phyloP scores from a whole-genome alignment of 2,113 vertebrate genomes.

The Plestiodon gilberti region DNA sequence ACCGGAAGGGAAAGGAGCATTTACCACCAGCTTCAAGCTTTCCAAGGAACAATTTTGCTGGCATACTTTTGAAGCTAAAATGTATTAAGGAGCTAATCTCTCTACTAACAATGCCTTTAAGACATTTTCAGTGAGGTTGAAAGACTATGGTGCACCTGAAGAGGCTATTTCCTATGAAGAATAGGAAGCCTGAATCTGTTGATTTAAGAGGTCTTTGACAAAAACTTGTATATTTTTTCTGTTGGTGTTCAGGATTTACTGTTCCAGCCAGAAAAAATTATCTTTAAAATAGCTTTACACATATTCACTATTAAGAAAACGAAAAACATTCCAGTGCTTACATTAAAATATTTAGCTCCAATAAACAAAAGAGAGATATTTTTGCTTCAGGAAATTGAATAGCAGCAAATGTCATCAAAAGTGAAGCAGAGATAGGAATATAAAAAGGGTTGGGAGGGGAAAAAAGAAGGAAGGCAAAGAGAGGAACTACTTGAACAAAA shows the following conservation, averaged over 20 bases:
- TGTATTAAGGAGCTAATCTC: not conserved
- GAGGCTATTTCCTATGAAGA: not conserved
- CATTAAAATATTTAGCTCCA: conserved; percentile 9
- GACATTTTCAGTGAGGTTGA: not conserved
- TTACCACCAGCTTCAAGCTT: conserved; percentile 10
- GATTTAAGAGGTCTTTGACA: conserved; percentile 12
- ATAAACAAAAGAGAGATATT: conserved; percentile 17
- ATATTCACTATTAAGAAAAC: not conserved
- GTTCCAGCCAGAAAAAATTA: conserved; percentile 9
- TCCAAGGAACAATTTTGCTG: conserved; percentile 31
- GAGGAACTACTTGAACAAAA: not conserved
- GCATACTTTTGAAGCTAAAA: not conserved
- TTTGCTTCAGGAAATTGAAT: conserved; percentile 9
- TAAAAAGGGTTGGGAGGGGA: not conserved
- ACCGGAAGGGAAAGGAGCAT: not conserved
- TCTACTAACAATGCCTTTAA: conserved; percentile 2
- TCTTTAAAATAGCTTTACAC: conserved; percentile 2
- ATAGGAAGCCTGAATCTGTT: not conserved
- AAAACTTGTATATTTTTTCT: not conserved
- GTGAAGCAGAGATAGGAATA: not conserved
- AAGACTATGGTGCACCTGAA: not conserved
- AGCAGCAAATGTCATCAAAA: not conserved
- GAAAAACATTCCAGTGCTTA: not conserved
- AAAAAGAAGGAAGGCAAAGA: conserved; percentile 7
- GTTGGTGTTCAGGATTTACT: not conserved